A percentile compares a stretch with the other conserved stretches of the same genome.
These are phyloP conservation scores for Fissipunctia ypsillon DNA, from an alignment of 2,888 invertebrate genomes.

Conservation along the genomic window DNA sequence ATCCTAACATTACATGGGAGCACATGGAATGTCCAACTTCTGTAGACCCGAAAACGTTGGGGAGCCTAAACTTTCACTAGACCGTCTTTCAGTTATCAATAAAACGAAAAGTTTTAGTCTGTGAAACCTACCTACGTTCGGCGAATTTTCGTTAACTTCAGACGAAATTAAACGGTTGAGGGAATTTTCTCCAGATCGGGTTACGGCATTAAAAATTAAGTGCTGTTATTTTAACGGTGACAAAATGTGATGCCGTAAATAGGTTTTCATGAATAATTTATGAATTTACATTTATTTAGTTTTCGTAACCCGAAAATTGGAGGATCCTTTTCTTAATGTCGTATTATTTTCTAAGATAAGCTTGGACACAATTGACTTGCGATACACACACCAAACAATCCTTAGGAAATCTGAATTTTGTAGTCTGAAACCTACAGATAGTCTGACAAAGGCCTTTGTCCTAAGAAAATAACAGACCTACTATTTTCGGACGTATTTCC, in stretches of 20 bases:
- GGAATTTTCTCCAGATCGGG: neutral
- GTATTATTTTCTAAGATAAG: neutral
- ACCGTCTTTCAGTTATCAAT: constrained; percentile 36
- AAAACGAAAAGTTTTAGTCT: constrained; percentile 46
- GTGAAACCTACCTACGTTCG: neutral
- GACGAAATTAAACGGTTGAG: neutral
- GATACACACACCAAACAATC: neutral
- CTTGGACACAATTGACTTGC: neutral
- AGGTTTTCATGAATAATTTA: neutral
- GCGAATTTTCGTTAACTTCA: constrained; percentile 4
- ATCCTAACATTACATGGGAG: constrained; percentile 20
- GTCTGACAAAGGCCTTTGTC: neutral
- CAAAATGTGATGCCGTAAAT: neutral
- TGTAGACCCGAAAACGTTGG: constrained; percentile 18
- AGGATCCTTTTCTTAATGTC: neutral
- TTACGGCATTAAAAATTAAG: neutral
- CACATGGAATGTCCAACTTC: constrained; percentile 24
- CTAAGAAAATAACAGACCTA: no score
- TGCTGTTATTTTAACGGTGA: neutral
- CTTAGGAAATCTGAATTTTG: neutral
- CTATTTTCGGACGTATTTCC: neutral
- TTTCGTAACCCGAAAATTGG: no score
- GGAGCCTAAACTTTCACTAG: constrained; percentile 24
- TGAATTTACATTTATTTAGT: neutral
- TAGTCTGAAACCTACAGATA: neutral